These are phyloP conservation scores for Arctopsyche grandis DNA, from an alignment of 1,140 invertebrate genomes.

Conservation along the genomic window DNA sequence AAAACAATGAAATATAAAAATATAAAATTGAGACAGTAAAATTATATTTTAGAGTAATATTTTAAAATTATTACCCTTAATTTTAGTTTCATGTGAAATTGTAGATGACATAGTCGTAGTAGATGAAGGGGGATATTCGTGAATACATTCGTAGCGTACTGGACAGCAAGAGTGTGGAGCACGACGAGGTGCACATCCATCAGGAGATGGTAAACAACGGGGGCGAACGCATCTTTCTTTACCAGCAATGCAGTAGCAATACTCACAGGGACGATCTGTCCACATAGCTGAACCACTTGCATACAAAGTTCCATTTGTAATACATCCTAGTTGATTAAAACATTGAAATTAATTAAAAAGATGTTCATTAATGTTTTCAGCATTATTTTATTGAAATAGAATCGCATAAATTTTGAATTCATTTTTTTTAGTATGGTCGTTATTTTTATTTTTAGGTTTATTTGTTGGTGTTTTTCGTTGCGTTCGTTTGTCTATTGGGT, in stretches of 20 bases:
- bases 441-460: no score
- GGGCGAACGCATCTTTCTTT: conserved; percentile 82
- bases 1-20: conserved; percentile 29
- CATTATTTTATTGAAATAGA: not conserved
- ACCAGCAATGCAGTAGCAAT: conserved; percentile 87
- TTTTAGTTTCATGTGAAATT: conserved; percentile 47
- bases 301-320: conserved; percentile 79
- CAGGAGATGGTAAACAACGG: conserved; percentile 80
- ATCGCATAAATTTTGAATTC: no score
- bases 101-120: conserved; percentile 60
- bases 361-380: conserved; percentile 18
- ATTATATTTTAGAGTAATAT: not conserved
- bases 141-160: conserved; percentile 81
- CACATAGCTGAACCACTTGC: conserved; percentile 87
- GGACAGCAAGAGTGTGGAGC: conserved; percentile 83
- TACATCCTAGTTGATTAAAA: conserved; percentile 71
- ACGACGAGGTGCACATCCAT: conserved; percentile 77
- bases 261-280: conserved; percentile 80
- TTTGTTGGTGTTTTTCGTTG: no score
- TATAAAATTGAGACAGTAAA: conserved; percentile 35
- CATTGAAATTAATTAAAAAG: conserved; percentile 30
- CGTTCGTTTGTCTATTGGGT: no score
- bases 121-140: conserved; percentile 53
- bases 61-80: conserved; percentile 4
- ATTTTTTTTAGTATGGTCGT: no score